A percentile compares a stretch with the other conserved stretches of the same genome.
These are phyloP conservation scores for Elysia crispata DNA, from an alignment of 2,888 invertebrate species.

Conservation along the genomic window DNA sequence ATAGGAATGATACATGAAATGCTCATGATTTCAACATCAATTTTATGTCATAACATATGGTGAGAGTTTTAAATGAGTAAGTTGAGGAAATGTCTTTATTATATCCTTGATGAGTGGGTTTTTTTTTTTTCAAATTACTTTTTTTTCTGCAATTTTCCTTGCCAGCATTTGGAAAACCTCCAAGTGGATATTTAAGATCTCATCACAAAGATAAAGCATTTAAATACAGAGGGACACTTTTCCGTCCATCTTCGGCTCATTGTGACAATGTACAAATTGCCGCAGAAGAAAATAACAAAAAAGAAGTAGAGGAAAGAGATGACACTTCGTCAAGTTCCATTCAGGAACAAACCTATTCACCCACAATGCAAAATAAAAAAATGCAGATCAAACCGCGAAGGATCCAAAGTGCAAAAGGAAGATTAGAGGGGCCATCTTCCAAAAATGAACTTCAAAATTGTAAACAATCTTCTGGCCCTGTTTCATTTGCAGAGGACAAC, in stretches of 20 bases:
- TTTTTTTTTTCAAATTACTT: too few species aligned
- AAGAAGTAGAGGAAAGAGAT: too few species aligned
- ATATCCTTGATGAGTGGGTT: too few species aligned
- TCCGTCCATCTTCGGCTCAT: conserved; percentile 30
- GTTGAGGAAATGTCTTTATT: too few species aligned
- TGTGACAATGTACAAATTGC: background rate
- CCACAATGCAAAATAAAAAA: background rate
- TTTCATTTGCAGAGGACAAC: too few species aligned
- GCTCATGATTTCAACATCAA: too few species aligned
- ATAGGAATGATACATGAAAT: too few species aligned
- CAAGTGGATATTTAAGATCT: background rate
- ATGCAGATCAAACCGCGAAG: conserved; percentile 40
- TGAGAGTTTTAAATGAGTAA: too few species aligned
- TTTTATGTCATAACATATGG: too few species aligned
- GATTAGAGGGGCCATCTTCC: conserved; percentile 49
- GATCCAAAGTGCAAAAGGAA: conserved; percentile 64
- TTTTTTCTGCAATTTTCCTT: background rate
- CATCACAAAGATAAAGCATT: background rate
- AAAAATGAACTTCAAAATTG: too few species aligned
- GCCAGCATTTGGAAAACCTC: background rate
- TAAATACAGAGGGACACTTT: conserved; percentile 29
- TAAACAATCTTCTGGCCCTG: background rate
- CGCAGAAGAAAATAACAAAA: background rate
- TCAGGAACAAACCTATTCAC: background rate
- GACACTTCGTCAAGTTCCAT: background rate